Evolutionary conservation across 2,888 invertebrate genomes (phyloP), one percentile per base, ranked within the genome.

Genomic region (Pandemis cinnamomeana): DNA sequence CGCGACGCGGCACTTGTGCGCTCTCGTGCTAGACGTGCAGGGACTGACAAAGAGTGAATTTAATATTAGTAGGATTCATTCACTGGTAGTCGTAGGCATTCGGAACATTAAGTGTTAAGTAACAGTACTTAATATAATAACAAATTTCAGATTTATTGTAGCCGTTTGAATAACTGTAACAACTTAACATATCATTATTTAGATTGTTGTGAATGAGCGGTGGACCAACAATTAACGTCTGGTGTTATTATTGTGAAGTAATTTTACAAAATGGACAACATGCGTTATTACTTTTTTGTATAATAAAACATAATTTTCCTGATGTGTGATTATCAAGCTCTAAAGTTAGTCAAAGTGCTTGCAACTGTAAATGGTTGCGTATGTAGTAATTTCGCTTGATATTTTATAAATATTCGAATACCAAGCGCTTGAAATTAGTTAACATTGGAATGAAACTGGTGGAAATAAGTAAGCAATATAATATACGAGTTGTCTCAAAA

Each of bases 141-240:
- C 58, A 11, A 51, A 58, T 67, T 70, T 10, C 11, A 36, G 5
- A 58, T 15, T 64, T 41, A 46, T 46, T 68, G 67, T 66, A 15
- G 41, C 36, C 36, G 62, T 67, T 67, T 60, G 41, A 67, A 67
- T 60, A 61, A 67, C 46, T 51, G 71, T 51, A 48, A 53, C 61
- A 72, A 71, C 48, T 71, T 66, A 71, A 60, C 48, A 71, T 42
- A 48, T 48, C 58, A 66, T 66, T 71, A 71, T 46, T 58, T 46
- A 44, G 10, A 67, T 51, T 61, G 51, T 67, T 6, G 67, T 44
- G 67, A 55, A 41, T 53, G 46, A 10, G 27, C n/a, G 44, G 27
- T 15, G 42, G 55, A 63, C 20, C 48, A 69, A 69, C 72, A 63
- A 64, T 69, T 11, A 53, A n/a, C 11, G 58, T 10, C 27, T 58